Evolutionary conservation across 2,797 vertebrate genomes (phyloP).

Genomic region (Ispidina lecontei): DNA sequence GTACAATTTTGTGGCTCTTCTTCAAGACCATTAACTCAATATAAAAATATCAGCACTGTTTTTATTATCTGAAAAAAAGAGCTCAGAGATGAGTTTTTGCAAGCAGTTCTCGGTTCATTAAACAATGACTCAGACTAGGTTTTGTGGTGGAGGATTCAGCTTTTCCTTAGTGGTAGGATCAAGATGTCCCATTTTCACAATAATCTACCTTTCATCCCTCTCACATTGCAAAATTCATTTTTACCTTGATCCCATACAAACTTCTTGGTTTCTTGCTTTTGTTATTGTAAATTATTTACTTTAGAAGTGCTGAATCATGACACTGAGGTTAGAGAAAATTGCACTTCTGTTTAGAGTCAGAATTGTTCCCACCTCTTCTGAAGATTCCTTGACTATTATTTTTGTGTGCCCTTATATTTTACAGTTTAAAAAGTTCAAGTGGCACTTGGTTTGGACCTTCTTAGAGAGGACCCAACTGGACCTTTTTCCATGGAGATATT

Average conservation of each 20-base stretch:
- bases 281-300: conserved; percentile 71
- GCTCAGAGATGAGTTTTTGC: conserved; percentile 33
- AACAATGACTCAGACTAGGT: conserved; percentile 69
- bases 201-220: conserved; percentile 69
- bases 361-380: conserved; percentile 56
- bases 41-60: conserved; percentile 72
- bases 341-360: conserved; percentile 28
- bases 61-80: conserved; percentile 66
- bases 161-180: conserved; percentile 49
- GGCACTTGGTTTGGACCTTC: background rate
- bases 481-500: background rate
- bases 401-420: conserved; percentile 16
- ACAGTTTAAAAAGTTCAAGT: conserved; percentile 39
- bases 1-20: conserved; percentile 61
- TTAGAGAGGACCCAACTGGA: background rate
- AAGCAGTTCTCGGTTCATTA: conserved; percentile 62
- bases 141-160: conserved; percentile 62
- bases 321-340: conserved; percentile 55
- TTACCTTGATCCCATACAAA: conserved; percentile 70
- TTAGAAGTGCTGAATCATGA: conserved; percentile 70
- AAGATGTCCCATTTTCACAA: conserved; percentile 64
- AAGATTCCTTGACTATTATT: conserved; percentile 49
- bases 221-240: conserved; percentile 27
- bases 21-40: conserved; percentile 64
- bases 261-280: conserved; percentile 35